Base-by-base conservation (phyloP, 2,113 vertebrate genomes). In the Climacteris rufus region DNA sequence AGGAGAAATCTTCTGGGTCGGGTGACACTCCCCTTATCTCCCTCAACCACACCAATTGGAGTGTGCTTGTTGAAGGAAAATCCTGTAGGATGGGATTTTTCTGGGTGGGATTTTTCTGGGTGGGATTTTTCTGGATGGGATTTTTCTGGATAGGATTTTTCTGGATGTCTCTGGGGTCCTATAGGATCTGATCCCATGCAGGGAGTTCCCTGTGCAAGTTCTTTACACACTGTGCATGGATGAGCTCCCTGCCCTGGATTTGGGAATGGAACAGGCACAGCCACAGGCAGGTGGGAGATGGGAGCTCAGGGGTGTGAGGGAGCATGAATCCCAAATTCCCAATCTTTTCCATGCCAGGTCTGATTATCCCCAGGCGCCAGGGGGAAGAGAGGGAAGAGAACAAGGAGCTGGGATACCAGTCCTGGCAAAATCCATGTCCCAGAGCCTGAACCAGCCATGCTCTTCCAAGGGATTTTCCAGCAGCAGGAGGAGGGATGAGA, bases 191-290 rank as follows among this genome's bases (percentile, higher is more conserved):
- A 42, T 42, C 33, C 39, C 18, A 2, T 28, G 28, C 30, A 45
- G 42, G 47, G 18, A 10, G 5, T 6, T 83, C 15, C 50, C 54
- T 17, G 13, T 11, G 22, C 15, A 6, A 65, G 5, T 4, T 31
- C 6, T 45, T 69, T 9, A 4, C 18, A 4, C 22, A 6, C 3
- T 11, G 0, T 15, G 10, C 54, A 8, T 9, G 57, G 72, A 30
- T 28, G 13, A 53, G 3, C 7, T 74, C 35, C 76, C 28, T 30
- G 53, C 11, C 8, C 8, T 50, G 39, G 30, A 16, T 7, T 8
- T 17, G 7, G 35, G 64, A 33, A 22, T 42, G 22, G 21, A 10
- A 21, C 12, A 10, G 35, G 2, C n/a, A 11, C 33, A 60, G 18
- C 27, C 44, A 12, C 33, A n/a, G 24, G 31, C 17, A 24, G 20